Evolutionary conservation across 2,113 vertebrate genomes (phyloP).

Genomic region (Acanthochromis polyacanthus): DNA sequence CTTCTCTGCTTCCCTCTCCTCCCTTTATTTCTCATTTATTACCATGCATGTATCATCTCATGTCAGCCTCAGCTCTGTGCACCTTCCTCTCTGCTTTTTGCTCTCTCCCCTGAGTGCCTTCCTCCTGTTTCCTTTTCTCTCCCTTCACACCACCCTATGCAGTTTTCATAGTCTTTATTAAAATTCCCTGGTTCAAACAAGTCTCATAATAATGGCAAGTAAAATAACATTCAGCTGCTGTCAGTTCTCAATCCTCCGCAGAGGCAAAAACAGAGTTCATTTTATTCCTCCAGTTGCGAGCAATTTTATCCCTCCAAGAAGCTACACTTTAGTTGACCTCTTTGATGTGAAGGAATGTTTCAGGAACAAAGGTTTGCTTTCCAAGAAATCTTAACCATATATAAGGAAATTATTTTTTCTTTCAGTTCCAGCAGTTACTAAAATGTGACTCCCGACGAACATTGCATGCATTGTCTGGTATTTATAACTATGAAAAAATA

Average conservation of each 20-base stretch:
- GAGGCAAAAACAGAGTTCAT: slow-evolving; percentile 44
- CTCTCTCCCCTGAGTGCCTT: slow-evolving; percentile 41
- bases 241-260: slow-evolving; percentile 49
- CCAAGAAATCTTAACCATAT: slow-evolving; percentile 36
- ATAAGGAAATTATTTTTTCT: slow-evolving; percentile 1
- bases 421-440: slow-evolving; percentile 5
- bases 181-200: slow-evolving; percentile 48
- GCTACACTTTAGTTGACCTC: slow-evolving; percentile 51
- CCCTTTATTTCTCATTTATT: slow-evolving; percentile 65
- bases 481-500: slow-evolving; percentile 2
- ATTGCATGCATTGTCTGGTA: slow-evolving; percentile 7
- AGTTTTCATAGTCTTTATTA: slow-evolving; percentile 44
- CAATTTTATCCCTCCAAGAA: slow-evolving; percentile 34
- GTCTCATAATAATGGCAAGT: slow-evolving; percentile 47
- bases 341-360: slow-evolving; percentile 36
- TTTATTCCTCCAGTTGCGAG: slow-evolving; percentile 19
- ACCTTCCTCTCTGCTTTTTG: slow-evolving; percentile 46
- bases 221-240: slow-evolving; percentile 46
- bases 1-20: slow-evolving; percentile 35
- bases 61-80: slow-evolving; percentile 51
- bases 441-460: slow-evolving; percentile 27
- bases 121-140: slow-evolving; percentile 37
- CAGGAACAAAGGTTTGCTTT: slow-evolving; percentile 36
- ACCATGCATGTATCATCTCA: slow-evolving; percentile 65
- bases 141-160: slow-evolving; percentile 18